These are phyloP conservation scores for Lordiphosa mommai DNA, from an alignment of 1,140 invertebrate genomes.

Conservation along the genomic window DNA sequence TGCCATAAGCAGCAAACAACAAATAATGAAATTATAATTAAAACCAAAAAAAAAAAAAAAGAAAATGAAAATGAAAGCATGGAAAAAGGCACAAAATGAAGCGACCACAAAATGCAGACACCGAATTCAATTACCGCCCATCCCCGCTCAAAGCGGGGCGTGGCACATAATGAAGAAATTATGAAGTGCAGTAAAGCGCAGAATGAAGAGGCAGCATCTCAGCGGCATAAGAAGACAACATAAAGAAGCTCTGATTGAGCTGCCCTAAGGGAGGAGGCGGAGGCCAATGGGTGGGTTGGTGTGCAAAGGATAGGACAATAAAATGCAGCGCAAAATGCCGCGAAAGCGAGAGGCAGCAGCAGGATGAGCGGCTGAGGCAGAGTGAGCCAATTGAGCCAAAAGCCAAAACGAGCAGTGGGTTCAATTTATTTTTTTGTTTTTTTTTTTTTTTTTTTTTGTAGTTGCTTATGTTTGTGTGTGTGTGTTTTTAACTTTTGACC, in stretches of 20 bases:
- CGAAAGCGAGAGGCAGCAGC: neutral
- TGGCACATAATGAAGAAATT: slow-evolving; percentile 61
- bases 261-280: slow-evolving; percentile 20
- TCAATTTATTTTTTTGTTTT: slow-evolving; percentile 37
- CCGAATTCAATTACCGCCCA: slow-evolving; percentile 58
- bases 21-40: slow-evolving; percentile 73
- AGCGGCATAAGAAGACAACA: slow-evolving; percentile 11
- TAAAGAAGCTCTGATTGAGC: slow-evolving; percentile 44
- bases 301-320: slow-evolving; percentile 52
- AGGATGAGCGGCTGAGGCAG: neutral
- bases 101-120: slow-evolving; percentile 65
- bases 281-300: slow-evolving; percentile 9
- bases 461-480: neutral
- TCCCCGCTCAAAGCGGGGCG: neutral
- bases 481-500: slow-evolving; percentile 5
- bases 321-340: slow-evolving; percentile 43
- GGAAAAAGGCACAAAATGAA: slow-evolving; percentile 56
- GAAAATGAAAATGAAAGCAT: neutral
- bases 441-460: neutral
- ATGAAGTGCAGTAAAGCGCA: slow-evolving; percentile 63
- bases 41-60: slow-evolving; percentile 21
- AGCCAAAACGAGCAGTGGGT: slow-evolving; percentile 26
- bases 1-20: slow-evolving; percentile 39
- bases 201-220: slow-evolving; percentile 4
- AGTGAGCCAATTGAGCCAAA: slow-evolving; percentile 45